A percentile compares a stretch with the other conserved stretches of the same genome.
Conservation (phyloP, 2,888 invertebrate genomes). For the Meghimatium bilineatum region DNA sequence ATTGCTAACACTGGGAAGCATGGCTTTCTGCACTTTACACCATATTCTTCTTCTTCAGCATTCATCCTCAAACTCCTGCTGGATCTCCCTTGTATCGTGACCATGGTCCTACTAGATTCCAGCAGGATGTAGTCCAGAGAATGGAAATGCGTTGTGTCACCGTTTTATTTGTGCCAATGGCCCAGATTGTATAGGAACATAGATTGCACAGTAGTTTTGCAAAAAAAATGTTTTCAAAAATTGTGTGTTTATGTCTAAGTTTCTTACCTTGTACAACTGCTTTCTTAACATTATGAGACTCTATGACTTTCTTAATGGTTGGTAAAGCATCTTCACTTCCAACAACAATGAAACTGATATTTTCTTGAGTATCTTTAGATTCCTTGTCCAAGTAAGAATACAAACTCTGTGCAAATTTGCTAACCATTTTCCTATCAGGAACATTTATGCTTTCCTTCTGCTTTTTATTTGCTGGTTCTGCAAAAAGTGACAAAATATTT, state of each 20-base stretch:
- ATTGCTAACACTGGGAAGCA: too few species aligned
- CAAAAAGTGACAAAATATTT: neutral
- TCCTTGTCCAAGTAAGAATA: neutral
- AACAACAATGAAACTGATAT: neutral
- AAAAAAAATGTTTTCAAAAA: too few species aligned
- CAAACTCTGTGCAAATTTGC: neutral
- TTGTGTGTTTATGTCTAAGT: neutral
- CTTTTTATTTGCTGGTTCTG: neutral
- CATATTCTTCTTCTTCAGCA: too few species aligned
- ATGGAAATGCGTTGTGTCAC: too few species aligned
- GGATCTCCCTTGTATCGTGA: too few species aligned
- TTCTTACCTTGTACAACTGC: neutral
- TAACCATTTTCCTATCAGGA: neutral
- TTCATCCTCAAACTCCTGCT: too few species aligned
- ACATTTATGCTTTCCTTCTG: neutral
- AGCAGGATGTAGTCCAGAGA: too few species aligned
- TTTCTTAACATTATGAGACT: constrained; percentile 3
- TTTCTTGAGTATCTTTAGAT: neutral
- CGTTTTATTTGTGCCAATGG: too few species aligned
- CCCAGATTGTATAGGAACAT: too few species aligned
- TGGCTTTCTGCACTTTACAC: too few species aligned
- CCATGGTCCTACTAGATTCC: too few species aligned
- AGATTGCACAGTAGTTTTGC: too few species aligned
- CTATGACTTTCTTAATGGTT: constrained; percentile 1
- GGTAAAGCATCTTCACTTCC: constrained; percentile 15